phyloP scores from a whole-genome alignment of 1,140 invertebrate genomes.

The Ridgeia piscesae region DNA sequence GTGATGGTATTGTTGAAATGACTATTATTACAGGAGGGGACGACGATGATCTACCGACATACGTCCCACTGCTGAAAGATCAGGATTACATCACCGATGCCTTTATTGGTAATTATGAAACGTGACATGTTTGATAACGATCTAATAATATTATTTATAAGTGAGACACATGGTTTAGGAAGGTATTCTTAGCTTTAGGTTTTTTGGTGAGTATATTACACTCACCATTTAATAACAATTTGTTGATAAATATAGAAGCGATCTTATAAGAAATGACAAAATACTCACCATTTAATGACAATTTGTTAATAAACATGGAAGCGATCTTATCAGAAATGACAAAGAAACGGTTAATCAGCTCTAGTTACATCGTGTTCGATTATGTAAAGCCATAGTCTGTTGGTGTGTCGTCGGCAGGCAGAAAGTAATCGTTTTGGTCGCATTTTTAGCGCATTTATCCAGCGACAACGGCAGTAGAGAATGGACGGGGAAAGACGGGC shows the following conservation, averaged over 20 bases:
- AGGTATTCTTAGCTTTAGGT: not conserved
- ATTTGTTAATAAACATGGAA: too few species aligned
- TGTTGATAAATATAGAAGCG: too few species aligned
- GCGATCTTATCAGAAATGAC: too few species aligned
- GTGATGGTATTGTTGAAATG: too few species aligned
- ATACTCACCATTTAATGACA: too few species aligned
- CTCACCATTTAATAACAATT: too few species aligned
- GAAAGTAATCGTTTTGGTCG: not conserved
- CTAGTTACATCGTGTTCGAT: too few species aligned
- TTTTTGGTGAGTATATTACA: too few species aligned
- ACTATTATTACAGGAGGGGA: not conserved
- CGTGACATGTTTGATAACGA: not conserved
- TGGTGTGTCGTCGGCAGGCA: too few species aligned
- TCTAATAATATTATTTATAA: not conserved
- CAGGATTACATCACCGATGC: slow-evolving; percentile 6
- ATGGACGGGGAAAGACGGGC: not conserved
- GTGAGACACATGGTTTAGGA: not conserved
- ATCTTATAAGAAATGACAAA: too few species aligned
- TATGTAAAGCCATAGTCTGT: too few species aligned
- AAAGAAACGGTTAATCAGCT: too few species aligned
- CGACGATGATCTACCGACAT: not conserved
- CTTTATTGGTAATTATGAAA: not conserved
- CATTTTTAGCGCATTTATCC: not conserved
- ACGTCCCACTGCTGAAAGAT: slow-evolving; percentile 12
- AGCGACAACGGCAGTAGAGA: not conserved